Base-by-base conservation (phyloP, 2,888 invertebrate genomes). In the Stictocephala bisonia region DNA sequence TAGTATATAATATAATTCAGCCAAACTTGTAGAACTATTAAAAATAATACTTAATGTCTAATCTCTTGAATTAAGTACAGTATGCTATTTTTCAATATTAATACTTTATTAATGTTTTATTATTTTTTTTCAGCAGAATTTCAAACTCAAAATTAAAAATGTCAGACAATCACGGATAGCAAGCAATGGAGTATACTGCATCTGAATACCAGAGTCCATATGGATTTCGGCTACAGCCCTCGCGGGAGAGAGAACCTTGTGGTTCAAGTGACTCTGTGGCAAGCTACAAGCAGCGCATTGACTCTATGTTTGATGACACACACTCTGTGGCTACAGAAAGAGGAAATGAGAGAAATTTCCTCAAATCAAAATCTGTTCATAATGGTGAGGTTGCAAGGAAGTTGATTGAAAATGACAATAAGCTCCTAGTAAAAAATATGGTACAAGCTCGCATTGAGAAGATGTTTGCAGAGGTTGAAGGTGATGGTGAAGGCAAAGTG, bases 371-470 rank as follows among this genome's bases (percentile, higher is more conserved):
- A 18, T 67, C 72, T 20, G 26, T 67, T n/a, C 24, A 48, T 22
- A 80, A 82, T 78, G 79, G 58, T 13, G 24, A 48, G 4, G 53
- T 50, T 29, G 64, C 29, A 15, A 69, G 50, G 29, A 64, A 51
- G 15, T 72, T 53, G 24, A 64, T 50, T 18, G 66, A 71, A 24
- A 72, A 48, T 2, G 48, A 70, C 22, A 56, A 53, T 15, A 71
- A 74, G 44, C 20, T 53, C 18, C 24, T 64, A 15, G 60, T 75
- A n/a, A 71, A 74, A 27, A 93, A 93, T 80, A 90, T 90, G 70
- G 93, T 95, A 1, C 95, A 95, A 83, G 94, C 93, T 15, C 90
- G 92, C 80, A 95, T 95, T 83, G 94, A 95, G 82, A 90, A 91
- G 80, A 92, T 95, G 90, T 95, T 95, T 82, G 88, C 88, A 71